Conservation (phyloP, 2,888 invertebrate species). For the Trisateles emortualis region DNA sequence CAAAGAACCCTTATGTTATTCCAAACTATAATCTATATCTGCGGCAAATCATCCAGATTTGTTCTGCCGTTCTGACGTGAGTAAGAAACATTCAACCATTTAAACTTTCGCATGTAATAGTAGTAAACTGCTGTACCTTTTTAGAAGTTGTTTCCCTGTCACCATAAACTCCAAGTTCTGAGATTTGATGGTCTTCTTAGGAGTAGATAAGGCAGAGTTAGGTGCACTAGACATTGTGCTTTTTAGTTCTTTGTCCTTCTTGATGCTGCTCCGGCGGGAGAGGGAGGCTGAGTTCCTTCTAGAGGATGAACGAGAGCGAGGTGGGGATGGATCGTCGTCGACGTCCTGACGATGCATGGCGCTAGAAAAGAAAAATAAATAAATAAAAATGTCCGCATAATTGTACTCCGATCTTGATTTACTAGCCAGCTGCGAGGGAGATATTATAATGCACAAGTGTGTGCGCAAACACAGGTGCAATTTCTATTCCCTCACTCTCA, state of each 20-base stretch:
- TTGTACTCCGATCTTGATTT: too few relatives aligned
- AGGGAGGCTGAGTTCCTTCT: slow-evolving; percentile 68
- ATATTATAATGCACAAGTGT: too few relatives aligned
- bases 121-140: slow-evolving; percentile 58
- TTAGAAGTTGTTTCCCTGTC: slow-evolving; percentile 74
- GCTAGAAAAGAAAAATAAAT: slow-evolving; percentile 11
- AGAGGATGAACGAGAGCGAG: slow-evolving; percentile 61
- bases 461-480: too few relatives aligned
- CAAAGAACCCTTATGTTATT: too few relatives aligned
- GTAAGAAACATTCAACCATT: too few relatives aligned
- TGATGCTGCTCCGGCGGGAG: slow-evolving; percentile 67
- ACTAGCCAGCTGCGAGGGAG: too few relatives aligned
- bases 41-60: too few relatives aligned
- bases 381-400: neutral
- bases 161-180: slow-evolving; percentile 72
- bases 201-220: slow-evolving; percentile 58
- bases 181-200: slow-evolving; percentile 60
- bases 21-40: too few relatives aligned
- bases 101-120: too few relatives aligned
- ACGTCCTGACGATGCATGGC: slow-evolving; percentile 48
- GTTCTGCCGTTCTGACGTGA: too few relatives aligned
- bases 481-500: too few relatives aligned
- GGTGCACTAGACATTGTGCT: slow-evolving; percentile 47
- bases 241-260: slow-evolving; percentile 57
- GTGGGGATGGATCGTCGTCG: slow-evolving; percentile 56